phyloP scores from a whole-genome alignment of 2,888 invertebrate genomes.

The Drosophila mercatorum region DNA sequence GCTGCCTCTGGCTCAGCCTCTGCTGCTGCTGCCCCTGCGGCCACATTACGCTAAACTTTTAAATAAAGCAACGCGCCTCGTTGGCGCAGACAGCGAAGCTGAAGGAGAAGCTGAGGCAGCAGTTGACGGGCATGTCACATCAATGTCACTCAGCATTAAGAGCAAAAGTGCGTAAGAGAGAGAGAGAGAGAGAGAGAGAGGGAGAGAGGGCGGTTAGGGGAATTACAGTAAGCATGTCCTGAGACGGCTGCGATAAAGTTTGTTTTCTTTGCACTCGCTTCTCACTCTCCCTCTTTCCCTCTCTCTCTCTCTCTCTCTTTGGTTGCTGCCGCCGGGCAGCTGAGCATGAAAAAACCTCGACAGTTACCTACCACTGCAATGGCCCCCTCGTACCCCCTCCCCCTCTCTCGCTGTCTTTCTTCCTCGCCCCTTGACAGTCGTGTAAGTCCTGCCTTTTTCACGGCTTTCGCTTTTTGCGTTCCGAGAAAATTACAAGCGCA shows the following conservation, averaged over 20 bases:
- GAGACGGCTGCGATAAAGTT: slow-evolving; percentile 70
- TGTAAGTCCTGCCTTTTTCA: slow-evolving; percentile 39
- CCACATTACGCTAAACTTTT: slow-evolving; percentile 71
- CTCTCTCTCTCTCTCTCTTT: not conserved
- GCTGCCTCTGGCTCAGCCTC: not conserved
- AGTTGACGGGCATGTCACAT: slow-evolving; percentile 78
- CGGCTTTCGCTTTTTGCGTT: slow-evolving; percentile 50
- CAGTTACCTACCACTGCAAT: slow-evolving; percentile 32
- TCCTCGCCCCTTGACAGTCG: not conserved
- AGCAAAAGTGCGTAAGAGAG: slow-evolving; percentile 32
- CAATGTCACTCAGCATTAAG: slow-evolving; percentile 82
- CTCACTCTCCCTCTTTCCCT: slow-evolving; percentile 13
- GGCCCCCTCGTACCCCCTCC: not conserved
- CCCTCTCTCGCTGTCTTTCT: not conserved
- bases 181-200: not conserved
- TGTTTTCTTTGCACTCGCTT: slow-evolving; percentile 37
- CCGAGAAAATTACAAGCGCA: slow-evolving; percentile 76
- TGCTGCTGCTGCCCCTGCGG: slow-evolving; percentile 36
- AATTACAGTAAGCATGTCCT: slow-evolving; percentile 61
- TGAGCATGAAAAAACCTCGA: slow-evolving; percentile 61
- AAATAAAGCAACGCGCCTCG: slow-evolving; percentile 66
- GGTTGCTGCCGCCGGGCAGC: slow-evolving; percentile 55
- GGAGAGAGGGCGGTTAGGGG: not conserved
- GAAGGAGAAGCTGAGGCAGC: slow-evolving; percentile 1
- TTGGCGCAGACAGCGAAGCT: slow-evolving; percentile 10